These are phyloP conservation scores for Oreonectes daqikongensis DNA, from an alignment of 2,797 vertebrate genomes.

Conservation along the genomic window DNA sequence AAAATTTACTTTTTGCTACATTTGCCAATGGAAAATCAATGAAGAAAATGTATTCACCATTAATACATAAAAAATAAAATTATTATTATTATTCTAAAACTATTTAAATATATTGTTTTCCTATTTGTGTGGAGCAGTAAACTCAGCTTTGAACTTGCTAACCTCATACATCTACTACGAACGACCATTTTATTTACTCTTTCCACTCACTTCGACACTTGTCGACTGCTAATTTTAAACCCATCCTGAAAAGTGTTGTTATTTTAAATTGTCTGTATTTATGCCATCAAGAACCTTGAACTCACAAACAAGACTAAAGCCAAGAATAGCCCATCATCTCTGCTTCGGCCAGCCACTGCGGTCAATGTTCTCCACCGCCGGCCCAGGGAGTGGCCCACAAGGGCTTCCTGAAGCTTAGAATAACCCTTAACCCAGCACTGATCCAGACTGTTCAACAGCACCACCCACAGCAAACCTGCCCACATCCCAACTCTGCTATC, in stretches of 20 bases:
- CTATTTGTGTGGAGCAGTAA: not conserved
- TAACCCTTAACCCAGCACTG: slow-evolving; percentile 22
- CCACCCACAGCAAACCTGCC: slow-evolving; percentile 29
- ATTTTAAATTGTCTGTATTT: slow-evolving; percentile 2
- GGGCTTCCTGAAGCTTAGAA: slow-evolving; percentile 45
- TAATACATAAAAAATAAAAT: too few relatives aligned
- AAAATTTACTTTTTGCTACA: too few relatives aligned
- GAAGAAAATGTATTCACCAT: too few relatives aligned
- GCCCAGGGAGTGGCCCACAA: slow-evolving; percentile 34
- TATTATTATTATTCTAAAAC: too few relatives aligned
- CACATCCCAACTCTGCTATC: slow-evolving; percentile 9
- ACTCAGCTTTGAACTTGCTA: not conserved
- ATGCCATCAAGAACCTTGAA: slow-evolving; percentile 8
- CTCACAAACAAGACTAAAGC: slow-evolving; percentile 34
- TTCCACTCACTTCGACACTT: not conserved
- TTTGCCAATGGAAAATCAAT: too few relatives aligned
- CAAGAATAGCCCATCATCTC: slow-evolving; percentile 64
- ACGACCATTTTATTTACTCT: slow-evolving; percentile 2
- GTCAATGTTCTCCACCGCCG: slow-evolving; percentile 40
- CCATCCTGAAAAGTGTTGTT: not conserved
- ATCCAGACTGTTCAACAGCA: slow-evolving; percentile 38
- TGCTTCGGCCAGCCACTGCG: slow-evolving; percentile 64
- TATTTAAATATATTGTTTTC: not conserved
- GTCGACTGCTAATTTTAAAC: too few relatives aligned
- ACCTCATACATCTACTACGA: not conserved